Base-by-base conservation (phyloP, 2,888 invertebrate species). In the Parnassius apollo region DNA sequence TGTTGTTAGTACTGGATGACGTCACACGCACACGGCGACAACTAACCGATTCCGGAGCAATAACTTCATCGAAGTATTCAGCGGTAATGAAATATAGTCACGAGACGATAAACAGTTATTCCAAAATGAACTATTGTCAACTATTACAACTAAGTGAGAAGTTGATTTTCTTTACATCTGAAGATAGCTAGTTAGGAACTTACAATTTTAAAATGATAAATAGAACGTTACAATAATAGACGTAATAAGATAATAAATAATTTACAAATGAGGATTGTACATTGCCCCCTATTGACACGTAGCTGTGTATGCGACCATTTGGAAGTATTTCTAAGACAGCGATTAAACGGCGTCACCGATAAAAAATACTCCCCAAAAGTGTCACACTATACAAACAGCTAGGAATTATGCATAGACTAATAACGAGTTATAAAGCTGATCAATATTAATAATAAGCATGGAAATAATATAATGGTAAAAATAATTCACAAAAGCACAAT, bases 101-200 rank as follows among this genome's bases (percentile, higher is more conserved):
- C 73, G 74, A 76, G 71, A 77, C 73, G 71, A 81, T 75, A 76
- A 70, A 75, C 69, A 72, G 78, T 79, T 80, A 79, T 71, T 76
- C 71, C 76, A 73, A 35, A 79, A 78, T 72, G 69, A 78, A 76
- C 72, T 74, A 74, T 73, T 65, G 75, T 80, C 80, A 79, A 80
- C 81, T 71, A 25, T 59, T 49, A 57, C 22, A 76, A 80, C 80
- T 76, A 80, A 74, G 75, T 75, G 82, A 80, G 73, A 78, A 74
- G 52, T 71, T 71, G 74, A 75, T 81, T 82, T 49, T 73, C 78
- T 83, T 81, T 82, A 83, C 82, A 79, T 82, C 83, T 83, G 81
- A 84, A 85, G 86, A 83, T 87, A 88, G 87, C 88, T 89, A 88
- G 87, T 88, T 91, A 91, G 91, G 91, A 91, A 91, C 91, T 91